Percentiles rank a stretch among this genome's conserved stretches.
Evolutionary conservation across 2,888 invertebrate species (phyloP).

Genomic region (Ophion ellenae): DNA sequence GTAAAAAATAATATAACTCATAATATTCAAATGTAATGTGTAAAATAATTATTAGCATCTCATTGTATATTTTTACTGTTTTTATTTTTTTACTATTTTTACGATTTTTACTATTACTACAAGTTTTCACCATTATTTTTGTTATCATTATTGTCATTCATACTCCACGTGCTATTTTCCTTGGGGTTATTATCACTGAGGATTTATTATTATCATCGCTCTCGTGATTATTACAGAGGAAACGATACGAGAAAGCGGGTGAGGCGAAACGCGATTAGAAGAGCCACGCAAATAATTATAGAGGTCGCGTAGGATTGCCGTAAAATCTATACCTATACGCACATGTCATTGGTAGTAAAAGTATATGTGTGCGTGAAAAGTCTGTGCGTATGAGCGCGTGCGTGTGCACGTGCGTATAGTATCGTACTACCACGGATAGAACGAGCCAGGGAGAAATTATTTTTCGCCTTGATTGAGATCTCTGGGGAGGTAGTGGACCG

Average conservation of each 20-base stretch:
- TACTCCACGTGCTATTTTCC: neutral
- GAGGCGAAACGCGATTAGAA: slow-evolving; percentile 75
- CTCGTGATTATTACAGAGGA: slow-evolving; percentile 22
- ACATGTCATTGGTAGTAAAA: slow-evolving; percentile 17
- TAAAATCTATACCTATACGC: slow-evolving; percentile 26
- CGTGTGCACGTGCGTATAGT: neutral
- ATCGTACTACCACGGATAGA: slow-evolving; percentile 29
- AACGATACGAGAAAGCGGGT: slow-evolving; percentile 3
- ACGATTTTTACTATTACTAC: too few relatives aligned
- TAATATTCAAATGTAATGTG: too few relatives aligned
- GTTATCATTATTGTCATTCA: neutral
- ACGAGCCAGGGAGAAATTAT: slow-evolving; percentile 76
- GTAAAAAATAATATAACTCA: too few relatives aligned
- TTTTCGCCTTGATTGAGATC: slow-evolving; percentile 82
- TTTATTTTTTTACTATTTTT: too few relatives aligned
- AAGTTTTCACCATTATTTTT: too few relatives aligned
- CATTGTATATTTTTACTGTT: too few relatives aligned
- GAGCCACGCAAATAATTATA: slow-evolving; percentile 74
- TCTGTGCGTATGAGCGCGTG: slow-evolving; percentile 22
- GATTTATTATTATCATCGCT: slow-evolving; percentile 34
- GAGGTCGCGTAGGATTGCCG: slow-evolving; percentile 59
- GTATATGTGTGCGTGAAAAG: neutral
- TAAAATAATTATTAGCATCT: too few relatives aligned
- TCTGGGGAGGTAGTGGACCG: slow-evolving; percentile 75
- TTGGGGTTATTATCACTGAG: slow-evolving; percentile 18